phyloP scores from a whole-genome alignment of 1,140 invertebrate genomes.

The Paralvinella palmiformis region DNA sequence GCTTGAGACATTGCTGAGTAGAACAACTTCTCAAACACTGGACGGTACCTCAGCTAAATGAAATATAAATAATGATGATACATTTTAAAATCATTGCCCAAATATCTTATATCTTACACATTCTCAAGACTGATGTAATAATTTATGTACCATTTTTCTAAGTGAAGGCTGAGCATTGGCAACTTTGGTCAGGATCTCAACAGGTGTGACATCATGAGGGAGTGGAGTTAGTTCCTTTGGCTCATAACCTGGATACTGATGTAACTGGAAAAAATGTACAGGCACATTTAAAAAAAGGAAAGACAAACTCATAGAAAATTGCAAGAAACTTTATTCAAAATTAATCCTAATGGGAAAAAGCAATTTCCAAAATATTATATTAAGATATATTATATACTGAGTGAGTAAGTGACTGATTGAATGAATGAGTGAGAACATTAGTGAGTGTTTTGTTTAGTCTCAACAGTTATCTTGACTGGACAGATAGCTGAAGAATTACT shows the following conservation, averaged over 20 bases:
- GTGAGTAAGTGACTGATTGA: too few species aligned
- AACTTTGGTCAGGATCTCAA: conserved; percentile 38
- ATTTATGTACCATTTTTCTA: conserved; percentile 39
- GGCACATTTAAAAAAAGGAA: not conserved
- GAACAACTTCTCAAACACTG: conserved; percentile 37
- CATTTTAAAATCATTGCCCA: not conserved
- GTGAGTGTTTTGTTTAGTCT: too few species aligned
- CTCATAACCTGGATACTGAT: conserved; percentile 45
- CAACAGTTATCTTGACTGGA: too few species aligned
- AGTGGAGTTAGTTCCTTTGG: conserved; percentile 35
- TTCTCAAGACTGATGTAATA: too few species aligned
- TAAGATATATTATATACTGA: not conserved
- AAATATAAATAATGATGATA: not conserved
- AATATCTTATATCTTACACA: too few species aligned
- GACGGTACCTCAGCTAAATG: conserved; percentile 34
- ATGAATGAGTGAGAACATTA: too few species aligned
- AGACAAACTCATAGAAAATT: too few species aligned
- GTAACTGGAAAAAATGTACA: conserved; percentile 28
- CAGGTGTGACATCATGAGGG: conserved; percentile 32
- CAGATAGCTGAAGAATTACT: too few species aligned
- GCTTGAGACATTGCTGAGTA: conserved; percentile 40
- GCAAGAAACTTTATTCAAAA: too few species aligned
- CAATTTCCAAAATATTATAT: not conserved
- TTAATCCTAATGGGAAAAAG: not conserved
- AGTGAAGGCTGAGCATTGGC: conserved; percentile 36